Evolutionary conservation across 2,888 invertebrate genomes (phyloP).

Genomic region (Harmothoe impar): DNA sequence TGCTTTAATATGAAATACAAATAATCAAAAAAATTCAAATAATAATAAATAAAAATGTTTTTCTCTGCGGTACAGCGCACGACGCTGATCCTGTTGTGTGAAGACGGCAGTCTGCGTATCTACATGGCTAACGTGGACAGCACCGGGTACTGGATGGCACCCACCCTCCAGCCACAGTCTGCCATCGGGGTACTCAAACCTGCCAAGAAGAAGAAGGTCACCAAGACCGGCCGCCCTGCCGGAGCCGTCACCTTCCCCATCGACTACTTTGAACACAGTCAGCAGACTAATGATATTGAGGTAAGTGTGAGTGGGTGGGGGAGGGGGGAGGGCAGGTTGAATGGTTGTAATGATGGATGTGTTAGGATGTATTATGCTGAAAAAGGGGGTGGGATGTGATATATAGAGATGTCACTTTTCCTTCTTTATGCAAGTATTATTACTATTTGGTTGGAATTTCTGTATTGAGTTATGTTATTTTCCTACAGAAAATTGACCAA

Average conservation of each 20-base stretch:
- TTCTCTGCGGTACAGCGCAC: constrained; percentile 86
- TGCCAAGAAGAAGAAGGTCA: constrained; percentile 86
- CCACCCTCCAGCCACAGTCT: constrained; percentile 86
- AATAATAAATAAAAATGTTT: neutral
- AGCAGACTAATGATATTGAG: constrained; percentile 94
- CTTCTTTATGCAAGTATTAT: too few relatives aligned
- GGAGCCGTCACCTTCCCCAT: constrained; percentile 92
- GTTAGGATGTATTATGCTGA: constrained; percentile 93
- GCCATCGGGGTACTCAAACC: constrained; percentile 84
- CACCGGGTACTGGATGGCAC: constrained; percentile 84
- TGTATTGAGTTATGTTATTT: too few relatives aligned
- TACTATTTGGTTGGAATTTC: too few relatives aligned
- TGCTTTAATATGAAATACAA: too few relatives aligned
- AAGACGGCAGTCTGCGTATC: constrained; percentile 97
- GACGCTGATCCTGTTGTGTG: constrained; percentile 95
- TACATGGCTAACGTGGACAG: constrained; percentile 92
- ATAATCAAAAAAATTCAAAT: too few relatives aligned
- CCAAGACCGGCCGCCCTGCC: constrained; percentile 83
- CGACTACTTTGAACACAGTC: constrained; percentile 98
- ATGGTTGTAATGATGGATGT: constrained; percentile 87
- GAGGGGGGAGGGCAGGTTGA: neutral
- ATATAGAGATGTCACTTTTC: too few relatives aligned
- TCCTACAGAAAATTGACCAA: too few relatives aligned
- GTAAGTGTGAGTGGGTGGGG: constrained; percentile 88
- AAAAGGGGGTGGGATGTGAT: neutral